Base-by-base conservation (phyloP, 2,113 vertebrate genomes). In the Donacobius atricapilla region DNA sequence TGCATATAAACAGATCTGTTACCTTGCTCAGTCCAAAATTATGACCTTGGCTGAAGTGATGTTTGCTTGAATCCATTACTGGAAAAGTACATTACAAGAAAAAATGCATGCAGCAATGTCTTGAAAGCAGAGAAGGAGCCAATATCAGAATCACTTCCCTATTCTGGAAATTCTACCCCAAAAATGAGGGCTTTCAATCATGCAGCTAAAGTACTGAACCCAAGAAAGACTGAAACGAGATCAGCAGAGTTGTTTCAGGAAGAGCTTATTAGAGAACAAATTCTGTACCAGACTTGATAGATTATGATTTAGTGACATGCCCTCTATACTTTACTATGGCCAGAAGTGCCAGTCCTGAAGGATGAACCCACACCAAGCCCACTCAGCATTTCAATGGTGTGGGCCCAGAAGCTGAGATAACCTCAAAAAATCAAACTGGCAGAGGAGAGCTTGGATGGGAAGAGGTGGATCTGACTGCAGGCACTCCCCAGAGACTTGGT, bases 21-120 rank as follows among this genome's bases (percentile, higher is more conserved):
- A 95, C 83, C 64, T 80, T 58, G 35, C 48, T 89, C 69, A 83
- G 71, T 83, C 66, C 77, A 93, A 95, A 93, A 89, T 90, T 70
- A 78, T 54, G 79, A 94, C 91, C 61, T 91, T 96, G 94, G 92
- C 87, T 90, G 84, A 86, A 91, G 60, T 10, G 19, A 83, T 91
- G 69, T 89, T 93, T 96, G 54, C 84, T 81, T 87, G 82, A 96
- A 95, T 91, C 81, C 66, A 37, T 93, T 93, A 75, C 71, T 81
- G 66, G 58, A 71, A 88, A 89, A 95, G 53, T 50, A 57, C 69
- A 78, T 79, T 95, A 72, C 90, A 96, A 95, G 87, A 79, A 95
- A 93, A 96, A 90, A 33, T 69, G 60, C 54, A 79, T 63, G 22
- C 56, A 77, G 50, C 44, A 77, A 73, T 76, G 27, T 4, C 73